phyloP scores from a whole-genome alignment of 2,888 invertebrate species.

The Meteorus colon region DNA sequence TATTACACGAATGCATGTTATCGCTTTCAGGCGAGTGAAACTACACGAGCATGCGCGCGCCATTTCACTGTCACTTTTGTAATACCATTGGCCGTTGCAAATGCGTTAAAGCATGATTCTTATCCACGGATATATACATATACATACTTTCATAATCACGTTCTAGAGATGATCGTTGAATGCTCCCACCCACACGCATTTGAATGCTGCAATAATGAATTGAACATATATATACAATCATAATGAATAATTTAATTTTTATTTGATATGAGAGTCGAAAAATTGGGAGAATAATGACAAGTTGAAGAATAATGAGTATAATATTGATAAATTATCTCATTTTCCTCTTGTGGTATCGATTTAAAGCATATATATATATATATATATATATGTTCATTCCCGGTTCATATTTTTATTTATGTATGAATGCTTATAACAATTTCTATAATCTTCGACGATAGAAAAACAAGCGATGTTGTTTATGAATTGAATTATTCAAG shows the following conservation, averaged over 20 bases:
- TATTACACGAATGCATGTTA: slow-evolving; percentile 54
- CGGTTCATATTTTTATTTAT: slow-evolving; percentile 17
- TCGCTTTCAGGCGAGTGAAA: slow-evolving; percentile 66
- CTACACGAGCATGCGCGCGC: slow-evolving; percentile 55
- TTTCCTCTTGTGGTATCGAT: background rate
- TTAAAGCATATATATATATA: background rate
- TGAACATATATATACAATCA: background rate
- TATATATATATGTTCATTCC: background rate
- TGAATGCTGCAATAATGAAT: background rate
- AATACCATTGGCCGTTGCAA: slow-evolving; percentile 61
- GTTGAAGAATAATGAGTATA: background rate
- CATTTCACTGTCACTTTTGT: slow-evolving; percentile 70
- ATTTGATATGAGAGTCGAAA: background rate
- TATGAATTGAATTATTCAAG: background rate
- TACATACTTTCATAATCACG: slow-evolving; percentile 43
- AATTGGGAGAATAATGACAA: background rate
- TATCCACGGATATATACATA: slow-evolving; percentile 30
- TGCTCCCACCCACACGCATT: slow-evolving; percentile 11
- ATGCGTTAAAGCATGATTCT: slow-evolving; percentile 44
- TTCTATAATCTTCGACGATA: background rate
- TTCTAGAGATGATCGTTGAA: slow-evolving; percentile 38
- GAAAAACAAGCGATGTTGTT: background rate
- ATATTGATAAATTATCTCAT: slow-evolving; percentile 2
- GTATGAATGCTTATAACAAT: background rate
- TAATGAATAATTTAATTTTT: background rate